Evolutionary conservation across 2,888 invertebrate genomes (phyloP).

Genomic region (Drosophila suboccidentalis): DNA sequence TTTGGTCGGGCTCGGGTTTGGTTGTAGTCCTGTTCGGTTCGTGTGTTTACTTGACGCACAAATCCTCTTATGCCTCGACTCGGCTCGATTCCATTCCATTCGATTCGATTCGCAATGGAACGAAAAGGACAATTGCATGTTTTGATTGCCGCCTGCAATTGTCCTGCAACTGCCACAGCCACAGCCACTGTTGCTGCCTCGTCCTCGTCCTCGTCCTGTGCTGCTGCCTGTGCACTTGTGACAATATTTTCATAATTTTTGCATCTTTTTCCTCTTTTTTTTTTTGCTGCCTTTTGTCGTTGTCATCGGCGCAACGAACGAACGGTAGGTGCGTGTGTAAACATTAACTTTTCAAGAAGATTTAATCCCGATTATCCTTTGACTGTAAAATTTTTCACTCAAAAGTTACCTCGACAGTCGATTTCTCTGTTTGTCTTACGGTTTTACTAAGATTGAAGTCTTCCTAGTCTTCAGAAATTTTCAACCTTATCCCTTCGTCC

Average conservation of each 20-base stretch:
- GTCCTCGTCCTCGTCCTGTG: slow-evolving; percentile 20
- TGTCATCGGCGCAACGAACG: slow-evolving; percentile 48
- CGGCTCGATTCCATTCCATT: slow-evolving; percentile 68
- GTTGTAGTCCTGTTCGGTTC: slow-evolving; percentile 32
- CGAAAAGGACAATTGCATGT: slow-evolving; percentile 78
- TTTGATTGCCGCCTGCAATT: slow-evolving; percentile 82
- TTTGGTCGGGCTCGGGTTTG: slow-evolving; percentile 24
- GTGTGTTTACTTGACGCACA: slow-evolving; percentile 80
- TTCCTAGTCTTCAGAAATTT: slow-evolving; percentile 30
- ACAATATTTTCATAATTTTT: slow-evolving; percentile 84
- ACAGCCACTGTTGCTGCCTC: slow-evolving; percentile 24
- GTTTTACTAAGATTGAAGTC: slow-evolving; percentile 56
- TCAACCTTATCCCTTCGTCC: slow-evolving; percentile 15
- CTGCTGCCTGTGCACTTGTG: slow-evolving; percentile 78
- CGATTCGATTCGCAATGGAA: slow-evolving; percentile 71
- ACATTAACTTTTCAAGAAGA: slow-evolving; percentile 86
- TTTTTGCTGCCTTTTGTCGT: slow-evolving; percentile 46
- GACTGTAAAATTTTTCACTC: slow-evolving; percentile 83
- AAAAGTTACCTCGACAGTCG: slow-evolving; percentile 54
- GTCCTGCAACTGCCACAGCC: slow-evolving; percentile 61
- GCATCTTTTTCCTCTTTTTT: slow-evolving; percentile 64
- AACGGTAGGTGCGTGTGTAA: slow-evolving; percentile 84
- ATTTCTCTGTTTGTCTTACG: slow-evolving; percentile 64
- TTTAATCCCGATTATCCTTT: slow-evolving; percentile 85
- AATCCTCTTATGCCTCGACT: slow-evolving; percentile 74